These are phyloP conservation scores for Brienomyrus brachyistius DNA, from an alignment of 2,113 vertebrate species.

Conservation along the genomic window DNA sequence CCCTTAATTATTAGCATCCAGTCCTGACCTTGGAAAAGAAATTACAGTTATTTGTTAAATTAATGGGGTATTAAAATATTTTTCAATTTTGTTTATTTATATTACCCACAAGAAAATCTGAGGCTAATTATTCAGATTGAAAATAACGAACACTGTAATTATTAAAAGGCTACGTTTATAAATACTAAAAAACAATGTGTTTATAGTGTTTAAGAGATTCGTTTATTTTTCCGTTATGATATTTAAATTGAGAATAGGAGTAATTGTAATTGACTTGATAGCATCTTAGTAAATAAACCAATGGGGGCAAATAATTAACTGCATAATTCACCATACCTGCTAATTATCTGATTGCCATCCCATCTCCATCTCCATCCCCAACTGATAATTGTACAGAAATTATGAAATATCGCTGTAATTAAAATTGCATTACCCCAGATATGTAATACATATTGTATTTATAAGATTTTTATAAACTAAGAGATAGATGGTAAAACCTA, in stretches of 20 bases:
- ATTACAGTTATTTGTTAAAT: neutral
- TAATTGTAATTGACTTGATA: slow-evolving; percentile 37
- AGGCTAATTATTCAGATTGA: neutral
- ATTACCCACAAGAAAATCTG: slow-evolving; percentile 3
- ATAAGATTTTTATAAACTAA: neutral
- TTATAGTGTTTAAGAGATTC: slow-evolving; percentile 18
- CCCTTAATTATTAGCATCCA: neutral
- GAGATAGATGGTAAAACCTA: neutral
- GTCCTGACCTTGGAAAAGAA: neutral
- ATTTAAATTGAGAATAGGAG: slow-evolving; percentile 31
- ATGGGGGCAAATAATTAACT: slow-evolving; percentile 36
- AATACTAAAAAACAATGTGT: slow-evolving; percentile 21
- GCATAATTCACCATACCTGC: slow-evolving; percentile 31
- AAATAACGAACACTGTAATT: slow-evolving; percentile 19
- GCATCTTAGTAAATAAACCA: slow-evolving; percentile 22
- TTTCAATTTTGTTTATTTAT: neutral
- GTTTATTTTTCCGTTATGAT: neutral
- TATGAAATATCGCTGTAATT: slow-evolving; percentile 33
- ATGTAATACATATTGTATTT: slow-evolving; percentile 1
- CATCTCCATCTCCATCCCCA: slow-evolving; percentile 21
- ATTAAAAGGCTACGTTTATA: slow-evolving; percentile 22
- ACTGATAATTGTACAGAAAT: slow-evolving; percentile 29
- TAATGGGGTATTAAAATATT: neutral
- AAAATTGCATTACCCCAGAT: slow-evolving; percentile 33
- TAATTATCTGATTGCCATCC: slow-evolving; percentile 34